Evolutionary conservation across 2,113 vertebrate species (phyloP), one percentile per base, ranked within the genome.

Genomic region (Carettochelys insculpta): DNA sequence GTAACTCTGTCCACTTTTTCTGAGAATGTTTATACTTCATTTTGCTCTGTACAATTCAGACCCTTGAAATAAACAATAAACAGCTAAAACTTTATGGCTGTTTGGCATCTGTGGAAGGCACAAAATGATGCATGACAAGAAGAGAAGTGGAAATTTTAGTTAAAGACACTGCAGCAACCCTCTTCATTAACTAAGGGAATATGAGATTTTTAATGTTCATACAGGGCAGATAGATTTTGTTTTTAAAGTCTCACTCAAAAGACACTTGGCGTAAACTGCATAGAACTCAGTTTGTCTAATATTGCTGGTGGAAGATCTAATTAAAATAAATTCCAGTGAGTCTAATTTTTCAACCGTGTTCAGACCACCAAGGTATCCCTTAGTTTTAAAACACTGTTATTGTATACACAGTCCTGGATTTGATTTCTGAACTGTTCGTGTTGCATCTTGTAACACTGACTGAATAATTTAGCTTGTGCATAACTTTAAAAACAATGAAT

Each of bases 391-490:
- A 27, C 20, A 47, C 12, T 53, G 45, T 85, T 58, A 58, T 38
- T 77, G 47, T 51, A 75, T 41, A 43, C 87, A n/a, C 20, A 85
- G 82, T 79, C 80, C 79, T 89, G 65, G 25, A 83, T 82, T 93
- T 92, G 58, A 34, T 58, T 80, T 68, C 50, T 48, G 43, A 86
- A 90, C 82, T 0, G 1, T 3, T 90, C 20, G 48, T 84, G 58
- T 83, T 89, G n/a, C 9, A 17, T 68, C 76, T 73, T 24, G 11
- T 41, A 24, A 41, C 79, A n/a, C n/a, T 80, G 47, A 45, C 19
- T 77, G 41, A 48, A 25, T 53, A 47, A 80, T 71, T 75, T 71
- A 79, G 27, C 27, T 38, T 88, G 43, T 77, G 4, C 1, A 88
- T 95, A 87, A 84, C 11, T 82, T 80, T 53, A 41, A 80, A 81